phyloP scores from a whole-genome alignment of 2,797 vertebrate genomes.

The Acridotheres tristis region DNA sequence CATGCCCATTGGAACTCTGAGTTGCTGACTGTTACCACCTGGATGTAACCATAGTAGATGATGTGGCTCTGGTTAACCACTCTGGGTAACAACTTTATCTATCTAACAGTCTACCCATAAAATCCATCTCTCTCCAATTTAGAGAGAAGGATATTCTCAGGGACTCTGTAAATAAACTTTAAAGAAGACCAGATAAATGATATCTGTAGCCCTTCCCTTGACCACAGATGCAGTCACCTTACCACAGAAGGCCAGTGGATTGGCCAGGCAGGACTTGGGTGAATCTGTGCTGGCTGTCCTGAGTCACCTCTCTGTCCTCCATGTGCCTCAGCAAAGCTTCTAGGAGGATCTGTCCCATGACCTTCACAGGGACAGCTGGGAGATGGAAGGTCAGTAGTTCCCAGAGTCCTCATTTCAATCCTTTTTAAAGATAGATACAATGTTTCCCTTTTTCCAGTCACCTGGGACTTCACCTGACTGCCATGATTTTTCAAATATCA shows the following conservation, averaged over 20 bases:
- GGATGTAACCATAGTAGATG: not conserved
- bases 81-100: not conserved
- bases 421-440: not conserved
- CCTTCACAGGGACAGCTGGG: not conserved
- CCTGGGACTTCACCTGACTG: not conserved
- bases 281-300: not conserved
- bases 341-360: not conserved
- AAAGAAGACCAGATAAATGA: not conserved
- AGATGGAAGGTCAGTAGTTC: not conserved
- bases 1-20: not conserved
- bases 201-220: not conserved
- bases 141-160: not conserved
- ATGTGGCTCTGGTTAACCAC: not conserved
- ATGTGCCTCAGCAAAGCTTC: not conserved
- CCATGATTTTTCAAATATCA: not conserved
- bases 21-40: not conserved
- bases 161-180: not conserved
- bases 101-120: not conserved
- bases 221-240: not conserved
- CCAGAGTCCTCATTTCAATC: not conserved
- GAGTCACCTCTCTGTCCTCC: not conserved
- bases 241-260: no score
- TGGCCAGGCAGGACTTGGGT: not conserved
- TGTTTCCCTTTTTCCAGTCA: not conserved
- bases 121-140: not conserved